Conservation (phyloP, 2,888 invertebrate genomes). For the Cryptus viduatorius region DNA sequence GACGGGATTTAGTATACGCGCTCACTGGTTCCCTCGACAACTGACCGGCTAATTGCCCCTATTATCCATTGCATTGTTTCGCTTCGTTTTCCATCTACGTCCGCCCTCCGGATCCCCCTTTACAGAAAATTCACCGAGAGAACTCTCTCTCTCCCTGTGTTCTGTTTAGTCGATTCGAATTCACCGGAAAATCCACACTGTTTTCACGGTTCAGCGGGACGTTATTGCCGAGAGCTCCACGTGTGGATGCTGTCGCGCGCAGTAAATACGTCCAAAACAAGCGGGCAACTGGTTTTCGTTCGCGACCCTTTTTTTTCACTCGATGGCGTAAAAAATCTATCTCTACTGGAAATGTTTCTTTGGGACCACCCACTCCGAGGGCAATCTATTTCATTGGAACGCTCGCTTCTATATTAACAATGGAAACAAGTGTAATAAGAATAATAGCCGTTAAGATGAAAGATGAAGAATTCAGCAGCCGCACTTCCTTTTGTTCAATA, state of each 20-base stretch:
- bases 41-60: slow-evolving; percentile 69
- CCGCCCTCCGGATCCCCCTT: slow-evolving; percentile 9
- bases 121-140: slow-evolving; percentile 26
- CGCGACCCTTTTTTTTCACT: not conserved
- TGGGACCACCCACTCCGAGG: not conserved
- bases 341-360: not conserved
- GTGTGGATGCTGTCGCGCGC: slow-evolving; percentile 19
- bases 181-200: slow-evolving; percentile 2
- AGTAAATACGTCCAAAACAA: slow-evolving; percentile 17
- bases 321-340: not conserved
- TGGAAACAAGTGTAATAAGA: not conserved
- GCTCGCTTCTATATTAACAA: too few species aligned
- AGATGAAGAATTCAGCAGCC: slow-evolving; percentile 5
- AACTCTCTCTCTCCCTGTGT: not conserved
- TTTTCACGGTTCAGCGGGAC: slow-evolving; percentile 29
- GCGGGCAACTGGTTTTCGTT: slow-evolving; percentile 1
- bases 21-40: slow-evolving; percentile 60
- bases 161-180: slow-evolving; percentile 32
- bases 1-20: slow-evolving; percentile 19
- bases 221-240: not conserved
- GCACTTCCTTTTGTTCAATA: not conserved
- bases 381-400: too few species aligned
- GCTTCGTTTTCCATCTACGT: slow-evolving; percentile 33
- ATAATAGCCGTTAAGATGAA: not conserved
- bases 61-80: slow-evolving; percentile 72